phyloP scores from a whole-genome alignment of 2,113 vertebrate genomes.

The Panthera leo region DNA sequence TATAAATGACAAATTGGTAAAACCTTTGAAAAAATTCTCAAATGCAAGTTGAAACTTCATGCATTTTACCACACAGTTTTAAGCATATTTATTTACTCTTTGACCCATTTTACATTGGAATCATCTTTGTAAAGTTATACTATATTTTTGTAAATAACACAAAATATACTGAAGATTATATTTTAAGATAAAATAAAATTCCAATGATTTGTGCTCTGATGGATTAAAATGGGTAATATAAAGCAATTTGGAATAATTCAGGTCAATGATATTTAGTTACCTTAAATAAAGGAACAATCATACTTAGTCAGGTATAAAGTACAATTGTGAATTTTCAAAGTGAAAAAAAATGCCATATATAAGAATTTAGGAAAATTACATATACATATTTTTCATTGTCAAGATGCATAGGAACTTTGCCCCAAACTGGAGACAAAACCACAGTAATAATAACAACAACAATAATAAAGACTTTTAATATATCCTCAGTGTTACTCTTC shows the following conservation, averaged over 20 bases:
- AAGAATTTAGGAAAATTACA: conserved; percentile 41
- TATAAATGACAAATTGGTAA: conserved; percentile 77
- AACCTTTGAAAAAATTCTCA: conserved; percentile 70
- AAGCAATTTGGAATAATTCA: conserved; percentile 80
- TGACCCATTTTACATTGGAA: conserved; percentile 79
- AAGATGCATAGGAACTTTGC: conserved; percentile 12
- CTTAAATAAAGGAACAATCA: conserved; percentile 76
- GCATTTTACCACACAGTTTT: conserved; percentile 70
- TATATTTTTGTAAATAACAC: conserved; percentile 77
- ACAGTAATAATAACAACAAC: background rate
- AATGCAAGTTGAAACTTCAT: conserved; percentile 61
- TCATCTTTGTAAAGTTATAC: conserved; percentile 70
- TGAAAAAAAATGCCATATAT: conserved; percentile 33
- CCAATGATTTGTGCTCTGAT: conserved; percentile 67
- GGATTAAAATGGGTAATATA: conserved; percentile 78
- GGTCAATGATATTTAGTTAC: conserved; percentile 78
- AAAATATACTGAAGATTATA: conserved; percentile 66
- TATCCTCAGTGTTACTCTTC: background rate
- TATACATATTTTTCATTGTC: conserved; percentile 5
- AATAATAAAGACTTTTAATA: background rate
- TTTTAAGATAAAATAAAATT: conserved; percentile 61
- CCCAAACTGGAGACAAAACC: conserved; percentile 12
- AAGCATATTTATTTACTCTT: conserved; percentile 79
- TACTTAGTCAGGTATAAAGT: conserved; percentile 60
- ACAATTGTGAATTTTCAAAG: conserved; percentile 50